phyloP scores from a whole-genome alignment of 2,888 invertebrate genomes.

The Pyrgus malvae region DNA sequence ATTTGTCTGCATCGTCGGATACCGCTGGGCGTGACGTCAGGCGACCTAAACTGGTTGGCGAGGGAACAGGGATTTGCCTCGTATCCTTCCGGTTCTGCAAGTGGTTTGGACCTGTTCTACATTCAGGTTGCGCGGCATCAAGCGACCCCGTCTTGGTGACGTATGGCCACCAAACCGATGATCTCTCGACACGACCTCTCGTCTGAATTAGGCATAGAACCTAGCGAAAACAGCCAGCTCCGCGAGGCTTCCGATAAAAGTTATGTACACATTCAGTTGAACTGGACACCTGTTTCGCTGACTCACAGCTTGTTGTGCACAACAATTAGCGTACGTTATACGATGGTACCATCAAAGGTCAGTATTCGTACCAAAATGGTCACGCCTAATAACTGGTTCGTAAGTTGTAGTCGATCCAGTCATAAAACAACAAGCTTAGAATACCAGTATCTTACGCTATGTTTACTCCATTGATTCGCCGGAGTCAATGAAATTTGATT shows the following conservation, averaged over 20 bases:
- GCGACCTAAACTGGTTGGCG: conserved; percentile 81
- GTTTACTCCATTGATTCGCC: conserved; percentile 71
- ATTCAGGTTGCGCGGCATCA: conserved; percentile 70
- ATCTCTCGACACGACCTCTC: conserved; percentile 40
- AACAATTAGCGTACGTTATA: conserved; percentile 73
- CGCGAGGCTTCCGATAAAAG: conserved; percentile 29
- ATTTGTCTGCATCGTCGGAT: conserved; percentile 80
- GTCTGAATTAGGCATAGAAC: conserved; percentile 50
- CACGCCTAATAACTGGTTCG: conserved; percentile 82
- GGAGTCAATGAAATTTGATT: conserved; percentile 59
- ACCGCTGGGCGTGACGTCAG: conserved; percentile 81
- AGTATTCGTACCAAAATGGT: conserved; percentile 81
- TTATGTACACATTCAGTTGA: conserved; percentile 40
- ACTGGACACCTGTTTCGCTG: conserved; percentile 64
- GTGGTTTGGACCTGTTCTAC: conserved; percentile 78
- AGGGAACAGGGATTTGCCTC: conserved; percentile 81
- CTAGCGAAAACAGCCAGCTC: conserved; percentile 41
- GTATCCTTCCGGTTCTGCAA: conserved; percentile 82
- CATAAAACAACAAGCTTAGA: conserved; percentile 74
- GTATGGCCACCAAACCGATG: conserved; percentile 49
- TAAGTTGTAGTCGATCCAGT: conserved; percentile 75
- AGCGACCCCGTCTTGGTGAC: conserved; percentile 57
- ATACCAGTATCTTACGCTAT: conserved; percentile 76
- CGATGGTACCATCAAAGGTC: conserved; percentile 76
- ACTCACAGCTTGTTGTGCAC: conserved; percentile 66